Evolutionary conservation across 2,888 invertebrate genomes (phyloP), one percentile per base, ranked within the genome.

Genomic region (Parapristionchus giblindavisi): DNA sequence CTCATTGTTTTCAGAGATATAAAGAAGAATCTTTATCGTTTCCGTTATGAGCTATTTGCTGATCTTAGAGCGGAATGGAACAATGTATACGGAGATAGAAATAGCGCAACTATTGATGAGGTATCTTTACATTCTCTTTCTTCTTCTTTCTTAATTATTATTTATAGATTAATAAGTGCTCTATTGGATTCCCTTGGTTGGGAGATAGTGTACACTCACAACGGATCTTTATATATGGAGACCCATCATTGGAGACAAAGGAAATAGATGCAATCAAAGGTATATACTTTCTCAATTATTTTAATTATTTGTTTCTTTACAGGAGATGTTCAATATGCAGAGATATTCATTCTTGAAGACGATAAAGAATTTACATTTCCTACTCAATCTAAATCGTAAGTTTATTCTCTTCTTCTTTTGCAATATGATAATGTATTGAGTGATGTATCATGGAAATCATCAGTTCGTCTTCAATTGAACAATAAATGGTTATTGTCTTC

Each of bases 181-280:
- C 68, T 27, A 36, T 68, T 29, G 68, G 68, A 17, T 68, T 27
- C 43, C 68, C 68, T 29, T 34, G 43, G n/a, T 29, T 29, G 8
- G 68, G 34, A 34, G 38, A 48, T 29, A 68, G 34, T 34, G 36
- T 52, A 14, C 68, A 52, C 29, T 52, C 68, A n/a, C 21, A 43
- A 11, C 32, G 68, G 17, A 6, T 68, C 21, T 68, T 52, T 27
- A 51, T 68, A 48, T 68, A 68, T 24, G 68, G 51, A 68, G 68
- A 68, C 24, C 68, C 68, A 14, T 32, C 36, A 48, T n/a, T 52
- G 34, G 51, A 48, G 14, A 11, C 48, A 14, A 48, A 48, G 14
- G 21, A 11, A 14, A 68, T 52, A n/a, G 52, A 68, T 68, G 43
- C 52, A 51, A 52, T 38, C 17, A 65, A 65, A 40, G 63, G 63